phyloP scores from a whole-genome alignment of 2,888 invertebrate species.

The Drosophila merina region DNA sequence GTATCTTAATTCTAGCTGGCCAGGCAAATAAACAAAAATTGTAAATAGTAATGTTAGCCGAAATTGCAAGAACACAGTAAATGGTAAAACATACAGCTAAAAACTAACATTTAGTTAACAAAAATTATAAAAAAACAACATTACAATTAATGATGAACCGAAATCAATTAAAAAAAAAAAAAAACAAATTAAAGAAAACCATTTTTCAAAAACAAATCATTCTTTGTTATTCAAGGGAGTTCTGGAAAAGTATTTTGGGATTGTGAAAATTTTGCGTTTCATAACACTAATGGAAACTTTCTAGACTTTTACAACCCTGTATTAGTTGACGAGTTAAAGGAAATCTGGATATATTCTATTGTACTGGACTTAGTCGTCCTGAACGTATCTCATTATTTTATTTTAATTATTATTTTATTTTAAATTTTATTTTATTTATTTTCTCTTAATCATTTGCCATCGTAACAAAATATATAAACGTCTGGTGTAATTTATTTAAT shows the following conservation, averaged over 20 bases:
- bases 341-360: neutral
- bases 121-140: slow-evolving; percentile 69
- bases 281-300: neutral
- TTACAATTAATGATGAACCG: slow-evolving; percentile 76
- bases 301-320: neutral
- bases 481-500: no score
- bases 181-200: slow-evolving; percentile 48
- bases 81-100: slow-evolving; percentile 44
- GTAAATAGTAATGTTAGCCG: slow-evolving; percentile 70
- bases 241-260: neutral
- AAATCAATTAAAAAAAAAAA: slow-evolving; percentile 70
- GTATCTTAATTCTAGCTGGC: slow-evolving; percentile 51
- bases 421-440: no score
- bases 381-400: neutral
- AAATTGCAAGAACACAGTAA: slow-evolving; percentile 49
- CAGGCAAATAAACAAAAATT: slow-evolving; percentile 55
- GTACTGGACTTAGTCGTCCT: neutral
- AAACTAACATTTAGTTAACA: slow-evolving; percentile 77
- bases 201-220: slow-evolving; percentile 64
- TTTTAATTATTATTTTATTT: neutral
- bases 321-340: neutral
- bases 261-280: neutral
- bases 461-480: neutral
- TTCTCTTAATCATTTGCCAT: neutral
- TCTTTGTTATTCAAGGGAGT: neutral